phyloP scores from a whole-genome alignment of 1,140 invertebrate genomes.

The Tenebrio molitor region DNA sequence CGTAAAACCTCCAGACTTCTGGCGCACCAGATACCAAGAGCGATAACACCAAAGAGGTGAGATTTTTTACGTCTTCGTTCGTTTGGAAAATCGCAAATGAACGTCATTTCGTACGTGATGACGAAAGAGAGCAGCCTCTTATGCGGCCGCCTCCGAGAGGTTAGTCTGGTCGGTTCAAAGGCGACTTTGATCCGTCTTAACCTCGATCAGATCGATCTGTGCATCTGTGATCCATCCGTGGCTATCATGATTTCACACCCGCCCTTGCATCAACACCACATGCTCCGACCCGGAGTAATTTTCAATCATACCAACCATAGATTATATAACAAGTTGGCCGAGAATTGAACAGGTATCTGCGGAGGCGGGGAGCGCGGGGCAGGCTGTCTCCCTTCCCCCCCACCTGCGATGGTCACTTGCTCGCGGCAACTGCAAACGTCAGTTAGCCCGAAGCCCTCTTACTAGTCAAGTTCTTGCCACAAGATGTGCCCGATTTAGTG shows the following conservation, averaged over 20 bases:
- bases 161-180: background rate
- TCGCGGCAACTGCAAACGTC: slow-evolving; percentile 61
- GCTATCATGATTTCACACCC: slow-evolving; percentile 13
- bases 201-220: slow-evolving; percentile 1
- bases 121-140: background rate
- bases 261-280: slow-evolving; percentile 39
- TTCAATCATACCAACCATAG: slow-evolving; percentile 52
- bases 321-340: slow-evolving; percentile 58
- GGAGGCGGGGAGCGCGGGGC: slow-evolving; percentile 38
- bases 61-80: background rate
- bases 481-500: slow-evolving; percentile 52
- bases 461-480: slow-evolving; percentile 59
- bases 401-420: slow-evolving; percentile 59
- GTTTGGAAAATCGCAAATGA: background rate
- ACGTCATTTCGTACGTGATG: background rate
- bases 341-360: slow-evolving; percentile 56
- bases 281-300: slow-evolving; percentile 45
- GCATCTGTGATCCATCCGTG: background rate
- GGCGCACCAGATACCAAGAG: background rate
- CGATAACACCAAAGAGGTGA: too few relatives aligned
- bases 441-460: slow-evolving; percentile 64
- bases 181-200: background rate
- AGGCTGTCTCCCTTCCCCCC: slow-evolving; percentile 40
- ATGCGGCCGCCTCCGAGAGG: too few relatives aligned
- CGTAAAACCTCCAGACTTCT: background rate